Conservation (phyloP, 2,797 vertebrate genomes). For the Myripristis murdjan region DNA sequence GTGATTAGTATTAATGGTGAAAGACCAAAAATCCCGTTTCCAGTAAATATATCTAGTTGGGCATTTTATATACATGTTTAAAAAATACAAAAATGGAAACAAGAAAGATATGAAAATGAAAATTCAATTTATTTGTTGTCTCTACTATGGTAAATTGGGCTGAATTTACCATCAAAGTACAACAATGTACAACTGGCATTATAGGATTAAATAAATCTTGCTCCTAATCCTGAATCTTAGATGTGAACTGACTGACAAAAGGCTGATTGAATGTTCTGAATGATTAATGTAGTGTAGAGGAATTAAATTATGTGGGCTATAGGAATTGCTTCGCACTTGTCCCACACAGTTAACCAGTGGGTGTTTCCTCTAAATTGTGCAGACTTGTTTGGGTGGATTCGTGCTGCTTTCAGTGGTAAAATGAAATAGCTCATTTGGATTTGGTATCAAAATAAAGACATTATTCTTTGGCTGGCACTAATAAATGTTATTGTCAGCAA, state of each 20-base stretch:
- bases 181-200: slow-evolving; percentile 14
- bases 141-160: neutral
- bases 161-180: slow-evolving; percentile 14
- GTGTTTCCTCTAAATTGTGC: slow-evolving; percentile 2
- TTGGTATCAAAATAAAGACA: slow-evolving; percentile 22
- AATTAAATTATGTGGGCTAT: too few species aligned
- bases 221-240: too few species aligned
- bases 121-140: neutral
- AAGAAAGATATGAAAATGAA: neutral
- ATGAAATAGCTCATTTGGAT: slow-evolving; percentile 10
- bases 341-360: slow-evolving; percentile 17
- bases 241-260: slow-evolving; percentile 27
- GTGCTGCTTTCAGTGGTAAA: neutral
- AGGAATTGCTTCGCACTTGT: slow-evolving; percentile 35
- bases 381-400: neutral
- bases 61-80: too few species aligned
- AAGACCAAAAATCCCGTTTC: neutral
- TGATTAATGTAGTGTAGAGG: slow-evolving; percentile 2
- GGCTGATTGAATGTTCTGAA: neutral
- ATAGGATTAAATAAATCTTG: slow-evolving; percentile 36
- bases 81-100: too few species aligned
- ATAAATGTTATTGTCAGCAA: slow-evolving; percentile 22
- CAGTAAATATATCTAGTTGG: too few species aligned
- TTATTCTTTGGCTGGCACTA: slow-evolving; percentile 10
- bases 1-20: slow-evolving; percentile 19